phyloP scores from a whole-genome alignment of 2,113 vertebrate species.

The Marmota monax region DNA sequence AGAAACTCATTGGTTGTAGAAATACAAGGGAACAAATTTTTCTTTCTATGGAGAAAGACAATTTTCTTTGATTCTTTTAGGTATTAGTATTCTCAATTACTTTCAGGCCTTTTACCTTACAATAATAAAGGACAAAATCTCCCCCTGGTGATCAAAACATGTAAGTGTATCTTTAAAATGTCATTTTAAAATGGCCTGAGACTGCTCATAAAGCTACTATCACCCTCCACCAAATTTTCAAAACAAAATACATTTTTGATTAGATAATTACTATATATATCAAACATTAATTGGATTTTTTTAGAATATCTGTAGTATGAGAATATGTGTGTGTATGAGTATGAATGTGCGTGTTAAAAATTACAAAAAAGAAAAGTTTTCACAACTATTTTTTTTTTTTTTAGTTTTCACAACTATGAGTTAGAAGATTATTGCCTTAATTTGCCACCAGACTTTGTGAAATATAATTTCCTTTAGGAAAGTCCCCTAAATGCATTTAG shows the following conservation, averaged over 20 bases:
- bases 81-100: not conserved
- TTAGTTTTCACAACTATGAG: not conserved
- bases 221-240: not conserved
- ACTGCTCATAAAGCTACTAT: not conserved
- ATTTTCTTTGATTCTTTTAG: not conserved
- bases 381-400: too few species aligned
- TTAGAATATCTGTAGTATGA: not conserved
- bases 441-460: not conserved
- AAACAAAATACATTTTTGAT: conserved; percentile 24
- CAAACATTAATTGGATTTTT: not conserved
- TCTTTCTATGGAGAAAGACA: not conserved
- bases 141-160: not conserved
- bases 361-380: not conserved
- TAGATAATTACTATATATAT: conserved; percentile 3
- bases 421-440: not conserved
- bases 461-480: not conserved
- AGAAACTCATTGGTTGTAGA: not conserved
- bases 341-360: not conserved
- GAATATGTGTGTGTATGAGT: not conserved
- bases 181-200: not conserved
- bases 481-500: not conserved
- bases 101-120: not conserved
- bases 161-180: conserved; percentile 15
- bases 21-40: not conserved
- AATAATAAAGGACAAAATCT: not conserved